Evolutionary conservation across 2,888 invertebrate genomes (phyloP), one percentile per base, ranked within the genome.

Genomic region (Phengaris alcon): DNA sequence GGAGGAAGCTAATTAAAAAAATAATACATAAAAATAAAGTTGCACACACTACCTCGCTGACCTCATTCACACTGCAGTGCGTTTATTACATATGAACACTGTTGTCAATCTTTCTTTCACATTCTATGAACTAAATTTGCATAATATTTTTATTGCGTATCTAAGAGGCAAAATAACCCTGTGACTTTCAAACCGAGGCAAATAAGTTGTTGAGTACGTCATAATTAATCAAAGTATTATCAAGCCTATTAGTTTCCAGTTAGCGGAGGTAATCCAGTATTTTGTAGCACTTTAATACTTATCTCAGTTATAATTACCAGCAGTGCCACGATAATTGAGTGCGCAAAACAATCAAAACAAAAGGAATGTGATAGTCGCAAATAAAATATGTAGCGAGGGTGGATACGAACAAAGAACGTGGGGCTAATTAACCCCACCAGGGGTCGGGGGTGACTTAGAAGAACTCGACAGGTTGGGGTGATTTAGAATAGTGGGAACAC

Each of bases 401-500:
- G 48, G n/a, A 51, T 70, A 51, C 22, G 70, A 15, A 70, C 70
- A 70, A 70, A 70, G 70, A 70, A 7, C 74, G 74, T 22, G 44
- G 74, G 70, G 75, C 59, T 77, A 77, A 77, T 77, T 75, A 77
- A 59, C 72, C 74, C 74, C 75, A 75, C 75, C 70, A 44, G 76
- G 72, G 48, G 69, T 69, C 9, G 12, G 72, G 54, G 35, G 35
- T 64, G 64, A 44, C 13, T 44, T 64, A 64, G 64, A 64, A 64
- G 35, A 64, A 64, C 35, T 64, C 64, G 22, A 64, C 59, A 64
- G 59, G 59, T 64, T 10, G 59, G 59, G 59, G 59, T 64, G 10
- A 64, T 64, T 35, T 22, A 64, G 59, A 64, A 64, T 64, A 64
- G 6, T 7, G 64, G 35, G 64, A 59, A 59, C 22, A 8, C 59